Base-by-base conservation (phyloP, 2,797 vertebrate species). In the Microctenopoma stevenorrisi region DNA sequence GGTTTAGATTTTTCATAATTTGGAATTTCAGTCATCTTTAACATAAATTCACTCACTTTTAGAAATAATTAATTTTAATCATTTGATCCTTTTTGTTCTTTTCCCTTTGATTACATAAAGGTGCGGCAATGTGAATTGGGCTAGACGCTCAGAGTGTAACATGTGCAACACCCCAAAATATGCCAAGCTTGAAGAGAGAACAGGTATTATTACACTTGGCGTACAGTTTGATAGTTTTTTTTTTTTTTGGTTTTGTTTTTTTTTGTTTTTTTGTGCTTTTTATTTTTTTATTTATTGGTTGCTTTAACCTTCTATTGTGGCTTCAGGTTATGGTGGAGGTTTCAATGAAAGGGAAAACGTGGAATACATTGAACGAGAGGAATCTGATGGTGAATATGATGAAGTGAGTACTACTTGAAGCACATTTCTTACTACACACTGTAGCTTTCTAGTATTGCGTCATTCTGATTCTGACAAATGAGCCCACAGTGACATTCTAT, bases 141-240 rank as follows among this genome's bases (percentile, higher is more conserved):
- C 98, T 6, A 92, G 98, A 79, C 94, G 98, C 61, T 99, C 97
- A 0, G 98, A 99, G 83, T 99, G 97, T 79, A 99, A 99, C 89
- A 99, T 99, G 98, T 99, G 98, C 86, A 99, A 99, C 84, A 99
- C 98, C 33, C 98, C 98, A 0, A 99, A 99, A 90, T 99, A 99
- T 56, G 97, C 98, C 44, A 99, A 99, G 79, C 90, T 99, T 68
- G 98, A 99, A 91, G 98, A 99, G 80, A 95, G 98, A 90, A 99
- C 98, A 77, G 98, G 98, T 99, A 88, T 73, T 8, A 1, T 7
- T 16, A 0, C 4, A 3, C n/a, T 43, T 50, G 0, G 7, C 18
- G 3, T 6, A 3, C 37, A 28, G 16, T 10, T 44, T 11, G 4
- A 9, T 25, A 43, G 15, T 11, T 33, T 58, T 12, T 18, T 18